Evolutionary conservation across 2,113 vertebrate genomes (phyloP).

Genomic region (Grantiella picta): DNA sequence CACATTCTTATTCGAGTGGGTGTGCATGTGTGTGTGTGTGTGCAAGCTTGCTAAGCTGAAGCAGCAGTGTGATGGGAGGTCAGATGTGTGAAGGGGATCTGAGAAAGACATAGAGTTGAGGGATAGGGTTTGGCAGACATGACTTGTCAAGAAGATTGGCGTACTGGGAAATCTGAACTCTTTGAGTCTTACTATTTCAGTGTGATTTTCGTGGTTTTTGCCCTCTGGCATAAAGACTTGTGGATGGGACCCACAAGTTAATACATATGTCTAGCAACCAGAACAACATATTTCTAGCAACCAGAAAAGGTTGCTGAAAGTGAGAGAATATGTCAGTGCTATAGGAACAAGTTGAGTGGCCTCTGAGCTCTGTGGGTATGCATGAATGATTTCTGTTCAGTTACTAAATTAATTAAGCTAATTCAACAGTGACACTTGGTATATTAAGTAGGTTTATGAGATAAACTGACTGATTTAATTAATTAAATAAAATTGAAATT

Average conservation of each 20-base stretch:
- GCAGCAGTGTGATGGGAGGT: neutral
- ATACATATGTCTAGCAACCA: no score
- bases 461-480: neutral
- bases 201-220: accelerated
- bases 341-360: neutral
- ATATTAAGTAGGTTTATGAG: neutral
- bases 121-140: neutral
- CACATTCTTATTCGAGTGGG: neutral
- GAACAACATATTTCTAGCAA: no score
- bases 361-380: neutral
- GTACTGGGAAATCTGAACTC: neutral
- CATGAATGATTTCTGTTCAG: neutral
- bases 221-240: neutral
- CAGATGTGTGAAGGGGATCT: neutral
- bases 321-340: neutral
- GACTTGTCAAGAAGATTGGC: neutral
- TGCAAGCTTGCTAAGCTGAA: accelerated
- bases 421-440: neutral
- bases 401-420: neutral
- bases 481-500: neutral
- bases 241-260: neutral
- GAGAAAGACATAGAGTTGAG: neutral
- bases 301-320: no score
- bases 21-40: accelerated
- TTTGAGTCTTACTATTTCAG: neutral